Conservation (phyloP, 2,888 invertebrate species). For the Leucania comma region DNA sequence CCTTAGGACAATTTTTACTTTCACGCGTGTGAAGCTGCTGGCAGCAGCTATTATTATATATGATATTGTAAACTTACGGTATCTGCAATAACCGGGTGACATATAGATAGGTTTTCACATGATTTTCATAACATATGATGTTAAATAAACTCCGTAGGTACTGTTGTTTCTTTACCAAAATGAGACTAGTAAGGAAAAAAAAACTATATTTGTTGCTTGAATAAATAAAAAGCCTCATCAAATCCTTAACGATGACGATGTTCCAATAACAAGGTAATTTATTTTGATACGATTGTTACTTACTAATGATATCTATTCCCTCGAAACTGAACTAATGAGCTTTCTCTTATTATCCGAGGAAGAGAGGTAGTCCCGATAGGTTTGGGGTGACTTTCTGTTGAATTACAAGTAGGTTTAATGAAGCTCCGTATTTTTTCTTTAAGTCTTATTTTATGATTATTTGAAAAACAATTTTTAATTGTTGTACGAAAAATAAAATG, state of each 20-base stretch:
- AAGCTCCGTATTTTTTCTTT: slow-evolving; percentile 4
- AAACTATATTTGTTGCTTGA: slow-evolving; percentile 31
- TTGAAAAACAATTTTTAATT: too few species aligned
- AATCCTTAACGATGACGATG: slow-evolving; percentile 36
- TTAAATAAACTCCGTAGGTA: not conserved
- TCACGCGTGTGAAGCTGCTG: too few species aligned
- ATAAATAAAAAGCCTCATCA: slow-evolving; percentile 35
- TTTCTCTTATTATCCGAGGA: slow-evolving; percentile 28
- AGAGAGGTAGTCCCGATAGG: slow-evolving; percentile 22
- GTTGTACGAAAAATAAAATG: too few species aligned
- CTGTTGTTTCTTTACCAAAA: slow-evolving; percentile 16
- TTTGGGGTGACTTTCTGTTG: slow-evolving; percentile 11
- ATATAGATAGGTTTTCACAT: not conserved
- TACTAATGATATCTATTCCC: slow-evolving; percentile 41
- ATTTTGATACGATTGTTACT: slow-evolving; percentile 39
- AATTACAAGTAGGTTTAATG: slow-evolving; percentile 37
- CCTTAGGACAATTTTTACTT: too few species aligned
- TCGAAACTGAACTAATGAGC: slow-evolving; percentile 30
- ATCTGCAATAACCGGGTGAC: not conserved
- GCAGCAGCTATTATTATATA: not conserved
- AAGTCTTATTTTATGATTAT: not conserved
- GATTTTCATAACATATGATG: slow-evolving; percentile 1
- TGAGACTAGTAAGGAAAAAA: not conserved
- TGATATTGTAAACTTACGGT: not conserved
- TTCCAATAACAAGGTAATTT: slow-evolving; percentile 40